Conservation (phyloP, 2,888 invertebrate species). For the Calameuta idolon region DNA sequence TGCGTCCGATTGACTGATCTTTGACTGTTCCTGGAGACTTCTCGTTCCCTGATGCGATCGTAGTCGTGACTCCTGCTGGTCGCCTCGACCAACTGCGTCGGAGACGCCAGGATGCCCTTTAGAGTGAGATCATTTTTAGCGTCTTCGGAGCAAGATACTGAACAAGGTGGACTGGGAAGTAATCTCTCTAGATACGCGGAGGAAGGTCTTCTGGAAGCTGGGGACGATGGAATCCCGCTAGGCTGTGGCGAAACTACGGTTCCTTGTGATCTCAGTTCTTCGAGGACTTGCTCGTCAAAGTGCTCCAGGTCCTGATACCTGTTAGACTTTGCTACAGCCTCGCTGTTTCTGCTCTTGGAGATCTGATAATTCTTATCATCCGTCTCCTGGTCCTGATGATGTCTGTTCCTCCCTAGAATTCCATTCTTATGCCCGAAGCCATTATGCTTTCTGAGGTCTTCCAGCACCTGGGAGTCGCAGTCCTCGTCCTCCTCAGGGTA, state of each 20-base stretch:
- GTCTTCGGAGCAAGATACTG: slow-evolving; percentile 81
- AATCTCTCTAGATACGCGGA: slow-evolving; percentile 72
- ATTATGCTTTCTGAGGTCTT: slow-evolving; percentile 28
- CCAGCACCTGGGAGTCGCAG: slow-evolving; percentile 51
- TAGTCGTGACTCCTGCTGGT: slow-evolving; percentile 3
- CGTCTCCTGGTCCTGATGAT: not conserved
- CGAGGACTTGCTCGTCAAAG: slow-evolving; percentile 71
- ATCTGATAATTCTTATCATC: slow-evolving; percentile 26
- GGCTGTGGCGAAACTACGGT: slow-evolving; percentile 75
- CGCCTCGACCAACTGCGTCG: slow-evolving; percentile 24
- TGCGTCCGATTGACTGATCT: slow-evolving; percentile 27
- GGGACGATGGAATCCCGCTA: slow-evolving; percentile 73
- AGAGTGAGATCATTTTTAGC: slow-evolving; percentile 70
- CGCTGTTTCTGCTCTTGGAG: slow-evolving; percentile 45
- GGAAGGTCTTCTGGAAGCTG: slow-evolving; percentile 46
- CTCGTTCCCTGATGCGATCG: slow-evolving; percentile 5
- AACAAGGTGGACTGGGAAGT: slow-evolving; percentile 74
- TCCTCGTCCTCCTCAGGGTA: slow-evolving; percentile 44
- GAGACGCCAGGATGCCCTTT: slow-evolving; percentile 44
- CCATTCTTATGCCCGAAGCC: not conserved
- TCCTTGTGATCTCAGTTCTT: slow-evolving; percentile 73
- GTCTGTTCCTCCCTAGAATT: not conserved
- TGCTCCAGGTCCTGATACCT: slow-evolving; percentile 59
- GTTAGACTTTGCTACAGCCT: slow-evolving; percentile 49
- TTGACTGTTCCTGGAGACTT: slow-evolving; percentile 21